Evolutionary conservation across 1,140 invertebrate species (phyloP).

Genomic region (Pomacea maculata): DNA sequence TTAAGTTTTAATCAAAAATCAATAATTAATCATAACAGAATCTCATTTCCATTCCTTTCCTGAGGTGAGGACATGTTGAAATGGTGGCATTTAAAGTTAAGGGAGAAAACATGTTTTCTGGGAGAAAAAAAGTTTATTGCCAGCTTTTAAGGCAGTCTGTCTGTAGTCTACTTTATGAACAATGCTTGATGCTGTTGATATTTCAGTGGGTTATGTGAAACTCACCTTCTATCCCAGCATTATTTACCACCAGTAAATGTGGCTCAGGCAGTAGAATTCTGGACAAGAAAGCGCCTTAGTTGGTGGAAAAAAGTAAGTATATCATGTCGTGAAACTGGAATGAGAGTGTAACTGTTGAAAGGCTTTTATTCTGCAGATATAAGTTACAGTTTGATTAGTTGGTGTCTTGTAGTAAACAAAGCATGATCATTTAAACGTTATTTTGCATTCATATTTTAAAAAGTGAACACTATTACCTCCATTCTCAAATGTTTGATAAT

Average conservation of each 20-base stretch:
- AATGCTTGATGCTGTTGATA: background rate
- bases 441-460: too few relatives aligned
- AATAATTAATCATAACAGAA: too few relatives aligned
- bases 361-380: background rate
- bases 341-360: background rate
- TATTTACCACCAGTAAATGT: constrained; percentile 26
- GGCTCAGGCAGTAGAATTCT: constrained; percentile 37
- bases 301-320: constrained; percentile 51
- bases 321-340: background rate
- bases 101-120: background rate
- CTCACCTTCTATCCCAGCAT: constrained; percentile 31
- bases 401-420: background rate
- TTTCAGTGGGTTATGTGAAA: constrained; percentile 23
- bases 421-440: too few relatives aligned
- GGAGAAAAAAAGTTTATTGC: background rate
- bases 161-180: background rate
- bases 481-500: too few relatives aligned
- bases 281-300: constrained; percentile 37
- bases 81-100: background rate
- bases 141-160: background rate
- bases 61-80: too few relatives aligned
- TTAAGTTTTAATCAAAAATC: too few relatives aligned
- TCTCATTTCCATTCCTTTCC: too few relatives aligned
- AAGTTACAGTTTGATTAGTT: background rate
- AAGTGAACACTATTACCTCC: too few relatives aligned